Conservation (phyloP, 2,113 vertebrate species). For the Oplegnathus fasciatus region DNA sequence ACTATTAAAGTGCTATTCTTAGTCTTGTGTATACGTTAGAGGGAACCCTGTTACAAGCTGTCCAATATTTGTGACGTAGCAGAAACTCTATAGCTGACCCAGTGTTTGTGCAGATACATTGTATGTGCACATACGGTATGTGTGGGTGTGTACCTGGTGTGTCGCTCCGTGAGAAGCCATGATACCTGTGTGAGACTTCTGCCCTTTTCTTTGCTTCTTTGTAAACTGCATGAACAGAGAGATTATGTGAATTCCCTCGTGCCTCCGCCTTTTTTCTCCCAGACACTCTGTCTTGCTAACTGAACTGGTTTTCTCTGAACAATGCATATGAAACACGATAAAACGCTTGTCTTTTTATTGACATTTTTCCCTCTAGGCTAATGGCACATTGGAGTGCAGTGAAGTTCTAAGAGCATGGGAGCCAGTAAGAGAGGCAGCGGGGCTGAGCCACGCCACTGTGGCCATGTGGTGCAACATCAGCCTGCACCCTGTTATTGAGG, state of each 20-base stretch:
- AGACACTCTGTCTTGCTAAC: background rate
- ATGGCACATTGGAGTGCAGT: slow-evolving; percentile 73
- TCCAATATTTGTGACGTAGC: background rate
- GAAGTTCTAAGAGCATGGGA: slow-evolving; percentile 71
- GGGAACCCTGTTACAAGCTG: background rate
- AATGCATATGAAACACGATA: slow-evolving; percentile 26
- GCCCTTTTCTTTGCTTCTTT: slow-evolving; percentile 29
- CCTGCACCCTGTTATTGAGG: slow-evolving; percentile 71
- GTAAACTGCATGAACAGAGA: slow-evolving; percentile 5
- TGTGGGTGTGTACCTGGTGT: slow-evolving; percentile 25
- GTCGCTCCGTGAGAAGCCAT: background rate
- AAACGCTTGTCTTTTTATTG: slow-evolving; percentile 1
- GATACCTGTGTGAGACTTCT: slow-evolving; percentile 70
- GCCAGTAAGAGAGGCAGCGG: slow-evolving; percentile 53
- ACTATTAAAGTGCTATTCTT: background rate
- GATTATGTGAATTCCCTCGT: slow-evolving; percentile 18
- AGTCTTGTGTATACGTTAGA: slow-evolving; percentile 5
- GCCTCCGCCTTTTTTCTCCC: slow-evolving; percentile 35
- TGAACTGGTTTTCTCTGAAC: slow-evolving; percentile 52
- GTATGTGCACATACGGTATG: background rate
- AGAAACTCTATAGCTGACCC: slow-evolving; percentile 12
- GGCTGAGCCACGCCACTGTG: slow-evolving; percentile 57
- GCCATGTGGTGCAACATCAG: slow-evolving; percentile 75
- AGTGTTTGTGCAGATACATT: background rate
- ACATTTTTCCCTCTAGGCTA: slow-evolving; percentile 62